Evolutionary conservation across 2,113 vertebrate species (phyloP), one percentile per base, ranked within the genome.

Genomic region (Petroica traversi): DNA sequence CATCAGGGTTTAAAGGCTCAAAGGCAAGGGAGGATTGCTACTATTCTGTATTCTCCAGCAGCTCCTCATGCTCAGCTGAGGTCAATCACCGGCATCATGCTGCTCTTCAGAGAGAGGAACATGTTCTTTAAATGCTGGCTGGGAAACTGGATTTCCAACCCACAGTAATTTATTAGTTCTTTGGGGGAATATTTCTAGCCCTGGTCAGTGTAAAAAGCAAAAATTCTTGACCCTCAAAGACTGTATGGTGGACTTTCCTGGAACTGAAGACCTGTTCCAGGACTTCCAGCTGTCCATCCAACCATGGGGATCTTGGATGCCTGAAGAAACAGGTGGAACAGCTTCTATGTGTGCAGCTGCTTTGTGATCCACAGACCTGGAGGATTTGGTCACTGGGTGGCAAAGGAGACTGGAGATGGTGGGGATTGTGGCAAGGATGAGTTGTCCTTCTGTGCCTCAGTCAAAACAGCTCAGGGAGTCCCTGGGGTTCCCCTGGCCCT

Each of bases 1-100:
- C 90, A 86, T 90, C 88, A 75, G 95, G 85, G 64, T 94, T 94
- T 84, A 94, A 97, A 85, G 31, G 79, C 93, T 96, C 88, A 96
- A 96, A 96, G 94, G 94, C 88, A 88, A 94, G 88, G 90, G 90
- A 92, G 82, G 72, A 45, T 90, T 95, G 85, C 88, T 94, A 64
- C 88, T 83, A 88, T 81, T 90, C 88, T 93, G 85, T 90, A 93
- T 96, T 64, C 82, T 95, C 63, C 90, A 96, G 78, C 94, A 94
- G 95, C 79, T 96, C 82, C 88, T 80, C 92, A 19, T 92, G 95
- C 89, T 96, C 86, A 64, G 73, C 85, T 14, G 68, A 93, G 94
- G 94, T 94, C 94, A 92, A 88, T 96, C 93, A 88, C 90, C 77
- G 96, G 85, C 92, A 92, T 90, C 88, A 90, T 48, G 93, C 78